Base-by-base conservation (phyloP, 2,113 vertebrate species). In the Petroica traversi region DNA sequence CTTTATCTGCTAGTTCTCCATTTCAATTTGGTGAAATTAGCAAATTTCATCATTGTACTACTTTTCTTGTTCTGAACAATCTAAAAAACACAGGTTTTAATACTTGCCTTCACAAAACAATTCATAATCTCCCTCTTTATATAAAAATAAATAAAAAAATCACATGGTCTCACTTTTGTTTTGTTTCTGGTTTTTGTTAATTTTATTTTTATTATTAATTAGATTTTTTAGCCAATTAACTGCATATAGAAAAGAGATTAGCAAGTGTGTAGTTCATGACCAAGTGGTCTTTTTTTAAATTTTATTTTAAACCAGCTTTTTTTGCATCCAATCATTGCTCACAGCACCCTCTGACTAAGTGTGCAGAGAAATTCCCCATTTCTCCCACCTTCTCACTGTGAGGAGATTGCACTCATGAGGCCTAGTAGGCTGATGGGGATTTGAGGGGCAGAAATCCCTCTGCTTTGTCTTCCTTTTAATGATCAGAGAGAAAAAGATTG, bases 171-270 rank as follows among this genome's bases (percentile, higher is more conserved):
- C 34, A 19, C 3, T 43, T 68, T 8, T 34, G 3, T 68, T 80
- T 49, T 25, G 19, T 71, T 71, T 64, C 19, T 71, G 9, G 1
- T 0, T 1, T 6, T 6, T 74, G 4, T 9, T 15, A 8, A 14
- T 31, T 43, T 34, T 24, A 18, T 67, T 58, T 80, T 55, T 1
- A 1, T 28, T 66, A 34, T 76, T 84, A 33, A 10, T 63, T 61
- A 61, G 6, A 38, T 46, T 73, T 87, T 66, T 59, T 59, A 69
- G 41, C 19, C 34, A 66, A 14, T 62, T 57, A 69, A 34, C 31
- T 75, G 23, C 25, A 28, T 45, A 28, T 31, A 23, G 38, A 46
- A 43, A 46, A 63, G 34, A 45, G 14, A 89, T 36, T 54, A 36
- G 8, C 38, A 71, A 49, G 14, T 24, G 38, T 33, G 33, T 46